phyloP scores from a whole-genome alignment of 2,113 vertebrate species.

The Lycaon pictus region DNA sequence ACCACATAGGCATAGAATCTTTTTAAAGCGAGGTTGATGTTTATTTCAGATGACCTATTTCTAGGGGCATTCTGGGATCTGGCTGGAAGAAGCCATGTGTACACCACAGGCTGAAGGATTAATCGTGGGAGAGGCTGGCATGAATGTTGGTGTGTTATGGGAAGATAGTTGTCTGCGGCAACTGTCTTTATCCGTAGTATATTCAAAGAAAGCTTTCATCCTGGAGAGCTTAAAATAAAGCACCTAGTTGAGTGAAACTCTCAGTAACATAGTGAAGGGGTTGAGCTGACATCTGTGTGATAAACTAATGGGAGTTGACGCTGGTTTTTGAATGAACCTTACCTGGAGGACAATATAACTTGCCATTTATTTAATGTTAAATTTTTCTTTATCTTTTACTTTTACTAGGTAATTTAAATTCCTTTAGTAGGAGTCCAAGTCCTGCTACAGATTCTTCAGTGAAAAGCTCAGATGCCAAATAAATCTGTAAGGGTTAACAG shows the following conservation, averaged over 20 bases:
- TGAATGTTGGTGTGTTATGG: slow-evolving; percentile 23
- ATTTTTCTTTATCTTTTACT: slow-evolving; percentile 29
- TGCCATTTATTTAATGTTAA: slow-evolving; percentile 45
- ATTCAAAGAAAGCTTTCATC: slow-evolving; percentile 47
- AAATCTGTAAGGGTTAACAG: slow-evolving; percentile 8
- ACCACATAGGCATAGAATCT: slow-evolving; percentile 76
- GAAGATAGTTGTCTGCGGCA: background rate
- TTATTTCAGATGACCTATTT: slow-evolving; percentile 81
- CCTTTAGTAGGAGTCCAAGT: slow-evolving; percentile 17
- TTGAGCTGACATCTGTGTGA: background rate
- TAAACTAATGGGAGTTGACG: background rate
- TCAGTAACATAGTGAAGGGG: background rate
- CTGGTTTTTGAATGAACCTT: slow-evolving; percentile 23
- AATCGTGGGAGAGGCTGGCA: slow-evolving; percentile 1
- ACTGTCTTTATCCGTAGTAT: slow-evolving; percentile 46
- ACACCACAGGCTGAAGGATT: slow-evolving; percentile 40
- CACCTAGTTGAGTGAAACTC: background rate
- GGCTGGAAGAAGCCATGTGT: slow-evolving; percentile 43
- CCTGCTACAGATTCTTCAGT: background rate
- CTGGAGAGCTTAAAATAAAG: slow-evolving; percentile 66
- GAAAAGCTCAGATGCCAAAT: slow-evolving; percentile 21
- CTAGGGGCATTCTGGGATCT: slow-evolving; percentile 63
- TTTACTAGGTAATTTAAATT: slow-evolving; percentile 62
- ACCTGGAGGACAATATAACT: background rate
- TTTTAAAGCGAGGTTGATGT: slow-evolving; percentile 74